Base-by-base conservation (phyloP, 2,113 vertebrate species). In the Hipposideros armiger region DNA sequence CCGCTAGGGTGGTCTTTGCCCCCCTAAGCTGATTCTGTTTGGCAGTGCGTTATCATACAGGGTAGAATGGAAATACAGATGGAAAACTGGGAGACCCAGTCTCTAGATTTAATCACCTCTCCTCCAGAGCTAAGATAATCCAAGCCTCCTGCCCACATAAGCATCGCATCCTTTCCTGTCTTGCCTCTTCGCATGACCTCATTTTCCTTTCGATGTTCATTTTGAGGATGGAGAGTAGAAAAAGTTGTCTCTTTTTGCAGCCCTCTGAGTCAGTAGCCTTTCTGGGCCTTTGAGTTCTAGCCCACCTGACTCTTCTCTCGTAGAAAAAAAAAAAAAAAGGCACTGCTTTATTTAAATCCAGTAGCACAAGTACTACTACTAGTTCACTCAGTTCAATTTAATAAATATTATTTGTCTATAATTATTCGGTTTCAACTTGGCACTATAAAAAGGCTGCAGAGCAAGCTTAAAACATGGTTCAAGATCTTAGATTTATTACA, bases 151-250 rank as follows among this genome's bases (percentile, higher is more conserved):
- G 87, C 56, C 93, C 96, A 93, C 42, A 52, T 78, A 54, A 92
- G 93, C 84, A 84, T 83, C n/a, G 7, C 58, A 84, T 95, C 90
- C 85, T 83, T 97, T 95, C 87, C 90, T 90, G 91, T 56, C 78
- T 76, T 91, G 94, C 62, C 67, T 96, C 91, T 97, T 95, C 96
- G 95, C 93, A 93, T 97, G 96, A 94, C 93, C 96, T 91, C 58
- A 62, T 89, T 97, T 97, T 94, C 95, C 76, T 95, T 95, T 95
- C 94, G 94, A 87, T 97, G 78, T 90, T 95, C 90, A 60, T 93
- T 78, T 87, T 82, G 72, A 64, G 42, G 72, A 62, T 94, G 70
- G 52, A 95, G 69, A 83, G n/a, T 56, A 93, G 88, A 28, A 90
- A 89, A 82, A 93, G 20, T 2, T 19, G 88, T 82, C 56, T 91